Conservation (phyloP, 2,888 invertebrate genomes). For the Chaitophorus viminalis region DNA sequence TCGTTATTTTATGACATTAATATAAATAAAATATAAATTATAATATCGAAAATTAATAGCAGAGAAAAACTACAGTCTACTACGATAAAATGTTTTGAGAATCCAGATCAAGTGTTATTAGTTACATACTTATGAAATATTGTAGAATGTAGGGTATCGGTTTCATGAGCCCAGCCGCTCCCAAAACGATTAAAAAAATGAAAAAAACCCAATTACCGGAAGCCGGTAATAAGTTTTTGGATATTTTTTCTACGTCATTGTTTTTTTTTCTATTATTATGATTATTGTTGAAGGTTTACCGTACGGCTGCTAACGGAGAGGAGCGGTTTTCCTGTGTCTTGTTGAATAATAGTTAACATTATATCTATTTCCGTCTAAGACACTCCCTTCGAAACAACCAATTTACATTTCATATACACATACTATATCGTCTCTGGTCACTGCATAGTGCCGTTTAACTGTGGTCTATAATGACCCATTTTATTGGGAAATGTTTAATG, state of each 20-base stretch:
- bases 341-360: slow-evolving; percentile 1
- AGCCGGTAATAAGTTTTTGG: slow-evolving; percentile 45
- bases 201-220: slow-evolving; percentile 40
- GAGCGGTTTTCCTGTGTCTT: slow-evolving; percentile 52
- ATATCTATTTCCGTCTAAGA: slow-evolving; percentile 52
- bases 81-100: too few relatives aligned
- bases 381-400: slow-evolving; percentile 42
- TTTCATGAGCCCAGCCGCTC: slow-evolving; percentile 10
- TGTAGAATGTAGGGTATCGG: neutral
- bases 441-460: neutral
- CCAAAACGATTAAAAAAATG: slow-evolving; percentile 14
- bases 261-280: slow-evolving; percentile 6
- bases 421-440: neutral
- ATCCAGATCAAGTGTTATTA: too few relatives aligned
- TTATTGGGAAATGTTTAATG: neutral
- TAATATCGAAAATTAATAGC: too few relatives aligned
- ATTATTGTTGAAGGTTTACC: slow-evolving; percentile 13
- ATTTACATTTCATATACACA: slow-evolving; percentile 10
- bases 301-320: slow-evolving; percentile 8
- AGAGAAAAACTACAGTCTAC: too few relatives aligned
- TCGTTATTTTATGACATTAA: too few relatives aligned
- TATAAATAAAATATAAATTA: too few relatives aligned
- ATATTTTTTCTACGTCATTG: slow-evolving; percentile 17
- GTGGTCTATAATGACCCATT: neutral
- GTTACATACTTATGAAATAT: too few relatives aligned